phyloP scores from a whole-genome alignment of 2,797 vertebrate species.

The Malacoctenus gilli region DNA sequence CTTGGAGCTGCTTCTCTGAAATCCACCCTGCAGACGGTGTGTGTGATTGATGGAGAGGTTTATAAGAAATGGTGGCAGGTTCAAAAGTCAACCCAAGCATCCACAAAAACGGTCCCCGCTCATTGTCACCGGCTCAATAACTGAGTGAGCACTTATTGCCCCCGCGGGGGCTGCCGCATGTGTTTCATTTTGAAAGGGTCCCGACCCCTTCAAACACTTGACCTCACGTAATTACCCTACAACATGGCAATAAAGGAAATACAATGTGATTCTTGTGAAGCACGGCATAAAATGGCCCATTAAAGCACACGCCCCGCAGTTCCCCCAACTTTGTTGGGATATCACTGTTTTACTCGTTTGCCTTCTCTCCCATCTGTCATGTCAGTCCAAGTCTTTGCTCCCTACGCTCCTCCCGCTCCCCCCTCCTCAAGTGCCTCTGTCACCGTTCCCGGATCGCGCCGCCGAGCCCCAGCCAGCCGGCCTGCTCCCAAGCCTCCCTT shows the following conservation, averaged over 20 bases:
- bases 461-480: too few relatives aligned
- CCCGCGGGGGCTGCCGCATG: slow-evolving; percentile 48
- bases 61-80: slow-evolving; percentile 14
- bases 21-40: slow-evolving; percentile 47
- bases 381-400: background rate
- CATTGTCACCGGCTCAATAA: slow-evolving; percentile 51
- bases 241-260: slow-evolving; percentile 52
- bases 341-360: slow-evolving; percentile 19
- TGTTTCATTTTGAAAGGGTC: slow-evolving; percentile 53
- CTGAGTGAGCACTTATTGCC: slow-evolving; percentile 43
- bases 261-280: slow-evolving; percentile 27
- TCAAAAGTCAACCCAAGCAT: slow-evolving; percentile 32
- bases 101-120: slow-evolving; percentile 18
- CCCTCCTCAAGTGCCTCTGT: slow-evolving; percentile 10
- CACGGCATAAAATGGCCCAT: background rate
- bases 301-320: background rate
- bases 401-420: background rate
- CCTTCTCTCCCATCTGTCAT: background rate
- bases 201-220: slow-evolving; percentile 49
- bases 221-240: slow-evolving; percentile 55
- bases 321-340: slow-evolving; percentile 9
- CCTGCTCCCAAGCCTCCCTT: too few relatives aligned
- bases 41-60: slow-evolving; percentile 42
- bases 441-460: slow-evolving; percentile 24
- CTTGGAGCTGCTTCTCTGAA: too few relatives aligned